Conservation (phyloP, 2,797 vertebrate genomes). For the Leptatherina wallacei region DNA sequence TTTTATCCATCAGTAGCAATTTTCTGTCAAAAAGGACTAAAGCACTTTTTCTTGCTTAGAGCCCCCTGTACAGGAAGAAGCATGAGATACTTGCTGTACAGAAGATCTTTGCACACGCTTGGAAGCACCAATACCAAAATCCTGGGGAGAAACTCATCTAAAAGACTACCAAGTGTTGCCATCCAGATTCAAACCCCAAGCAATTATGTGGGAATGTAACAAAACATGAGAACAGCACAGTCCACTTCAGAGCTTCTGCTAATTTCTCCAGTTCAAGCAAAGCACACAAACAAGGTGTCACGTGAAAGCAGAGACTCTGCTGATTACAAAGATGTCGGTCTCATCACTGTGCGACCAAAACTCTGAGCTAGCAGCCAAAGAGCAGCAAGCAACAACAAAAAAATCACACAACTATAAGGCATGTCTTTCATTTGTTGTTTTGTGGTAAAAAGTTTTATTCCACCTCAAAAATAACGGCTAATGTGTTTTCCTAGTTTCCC, state of each 20-base stretch:
- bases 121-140: neutral
- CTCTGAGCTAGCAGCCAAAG: neutral
- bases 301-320: neutral
- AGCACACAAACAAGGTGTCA: neutral
- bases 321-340: neutral
- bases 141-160: neutral
- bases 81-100: neutral
- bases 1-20: slow-evolving; percentile 10
- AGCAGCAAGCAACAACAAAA: neutral
- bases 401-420: neutral
- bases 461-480: neutral
- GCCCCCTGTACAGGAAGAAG: neutral
- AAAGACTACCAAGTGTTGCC: neutral
- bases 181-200: neutral
- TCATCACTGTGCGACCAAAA: too few species aligned
- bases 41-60: neutral
- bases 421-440: neutral
- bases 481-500: neutral
- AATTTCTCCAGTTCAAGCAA: neutral
- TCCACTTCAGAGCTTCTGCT: neutral
- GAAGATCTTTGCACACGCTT: neutral
- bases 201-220: neutral
- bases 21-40: slow-evolving; percentile 35
- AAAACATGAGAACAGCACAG: neutral
- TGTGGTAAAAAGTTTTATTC: neutral